Percentiles rank a stretch among this genome's conserved stretches.
phyloP scores from a whole-genome alignment of 1,140 invertebrate genomes.

The Sitobion miscanthi region DNA sequence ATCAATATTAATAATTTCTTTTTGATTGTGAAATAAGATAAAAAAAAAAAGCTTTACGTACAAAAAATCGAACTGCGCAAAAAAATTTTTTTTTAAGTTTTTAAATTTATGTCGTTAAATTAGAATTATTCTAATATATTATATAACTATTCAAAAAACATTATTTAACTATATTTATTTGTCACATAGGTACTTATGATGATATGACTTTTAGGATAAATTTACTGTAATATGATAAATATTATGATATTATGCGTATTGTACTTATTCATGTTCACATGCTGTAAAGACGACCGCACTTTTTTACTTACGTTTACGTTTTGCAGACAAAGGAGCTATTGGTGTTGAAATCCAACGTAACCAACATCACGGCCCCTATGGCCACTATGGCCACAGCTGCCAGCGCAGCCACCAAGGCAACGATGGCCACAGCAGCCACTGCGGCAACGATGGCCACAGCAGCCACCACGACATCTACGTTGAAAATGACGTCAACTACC shows the following conservation, averaged over 20 bases:
- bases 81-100: too few species aligned
- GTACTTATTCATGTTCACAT: not conserved
- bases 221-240: too few species aligned
- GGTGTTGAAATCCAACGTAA: not conserved
- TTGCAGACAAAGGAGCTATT: slow-evolving; percentile 37
- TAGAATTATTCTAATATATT: too few species aligned
- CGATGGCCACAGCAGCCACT: not conserved
- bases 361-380: not conserved
- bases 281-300: not conserved
- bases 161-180: too few species aligned
- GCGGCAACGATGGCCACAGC: not conserved
- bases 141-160: too few species aligned
- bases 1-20: too few species aligned
- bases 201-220: too few species aligned
- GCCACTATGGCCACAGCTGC: not conserved
- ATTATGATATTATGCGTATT: not conserved
- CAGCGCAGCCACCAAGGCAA: not conserved
- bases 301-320: not conserved
- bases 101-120: too few species aligned
- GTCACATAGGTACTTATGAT: too few species aligned
- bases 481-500: not conserved
- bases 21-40: too few species aligned
- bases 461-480: not conserved
- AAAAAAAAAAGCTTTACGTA: too few species aligned
- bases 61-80: too few species aligned